These are phyloP conservation scores for Microtus pennsylvanicus DNA, from an alignment of 2,113 vertebrate species.

Conservation along the genomic window DNA sequence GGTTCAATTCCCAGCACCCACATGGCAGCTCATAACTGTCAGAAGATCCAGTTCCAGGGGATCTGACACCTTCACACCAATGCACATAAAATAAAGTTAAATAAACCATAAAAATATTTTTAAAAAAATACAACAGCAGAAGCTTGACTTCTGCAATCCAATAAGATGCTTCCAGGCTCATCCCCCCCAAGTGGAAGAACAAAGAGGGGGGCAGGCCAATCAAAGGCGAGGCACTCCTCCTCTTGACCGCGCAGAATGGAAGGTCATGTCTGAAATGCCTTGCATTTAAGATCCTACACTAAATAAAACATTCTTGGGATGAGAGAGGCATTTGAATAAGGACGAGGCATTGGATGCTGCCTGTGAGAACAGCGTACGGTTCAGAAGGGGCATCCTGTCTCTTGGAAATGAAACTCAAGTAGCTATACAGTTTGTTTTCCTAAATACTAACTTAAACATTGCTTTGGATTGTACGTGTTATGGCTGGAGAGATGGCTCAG, in stretches of 20 bases:
- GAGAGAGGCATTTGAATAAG: conserved; percentile 22
- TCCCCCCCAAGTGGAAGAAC: background rate
- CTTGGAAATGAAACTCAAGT: background rate
- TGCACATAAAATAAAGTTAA: too few species aligned
- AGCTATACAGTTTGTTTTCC: background rate
- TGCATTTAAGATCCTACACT: background rate
- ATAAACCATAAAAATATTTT: too few species aligned
- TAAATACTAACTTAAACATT: background rate
- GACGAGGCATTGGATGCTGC: background rate
- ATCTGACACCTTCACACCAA: too few species aligned
- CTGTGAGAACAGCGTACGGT: background rate
- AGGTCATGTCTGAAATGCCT: background rate
- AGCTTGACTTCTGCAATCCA: background rate
- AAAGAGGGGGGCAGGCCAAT: background rate
- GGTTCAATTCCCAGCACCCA: too few species aligned
- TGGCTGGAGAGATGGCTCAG: background rate
- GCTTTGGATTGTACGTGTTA: background rate
- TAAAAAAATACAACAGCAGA: conserved; percentile 56
- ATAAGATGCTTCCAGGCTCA: conserved; percentile 1
- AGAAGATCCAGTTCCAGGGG: too few species aligned
- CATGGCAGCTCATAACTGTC: too few species aligned
- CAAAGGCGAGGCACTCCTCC: background rate
- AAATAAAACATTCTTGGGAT: conserved; percentile 64
- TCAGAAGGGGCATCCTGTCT: background rate
- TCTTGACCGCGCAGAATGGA: background rate